Evolutionary conservation across 1,140 invertebrate genomes (phyloP).

Genomic region (Drosophila trapezifrons): DNA sequence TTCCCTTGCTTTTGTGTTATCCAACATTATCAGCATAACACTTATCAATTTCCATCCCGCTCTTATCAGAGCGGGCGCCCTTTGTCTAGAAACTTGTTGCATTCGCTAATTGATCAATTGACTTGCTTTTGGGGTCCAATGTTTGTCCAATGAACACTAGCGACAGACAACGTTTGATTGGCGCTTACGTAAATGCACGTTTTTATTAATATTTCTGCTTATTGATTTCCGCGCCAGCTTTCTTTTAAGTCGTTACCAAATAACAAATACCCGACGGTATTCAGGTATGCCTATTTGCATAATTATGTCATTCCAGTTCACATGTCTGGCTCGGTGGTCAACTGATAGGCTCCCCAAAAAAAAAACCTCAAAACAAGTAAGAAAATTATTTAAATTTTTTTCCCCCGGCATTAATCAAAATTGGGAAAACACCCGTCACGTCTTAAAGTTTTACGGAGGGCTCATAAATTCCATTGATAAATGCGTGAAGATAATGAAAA

Average conservation of each 20-base stretch:
- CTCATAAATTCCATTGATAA: slow-evolving; percentile 57
- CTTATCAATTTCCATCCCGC: slow-evolving; percentile 1
- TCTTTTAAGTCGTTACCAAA: slow-evolving; percentile 58
- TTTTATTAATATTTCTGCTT: slow-evolving; percentile 60
- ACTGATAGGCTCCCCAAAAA: not conserved
- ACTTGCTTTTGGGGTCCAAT: slow-evolving; percentile 40
- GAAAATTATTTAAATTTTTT: slow-evolving; percentile 52
- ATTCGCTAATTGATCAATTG: slow-evolving; percentile 76
- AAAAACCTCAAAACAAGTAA: slow-evolving; percentile 16
- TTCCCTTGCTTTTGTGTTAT: slow-evolving; percentile 1
- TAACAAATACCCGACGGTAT: slow-evolving; percentile 27
- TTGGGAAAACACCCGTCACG: slow-evolving; percentile 14
- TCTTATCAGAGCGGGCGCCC: slow-evolving; percentile 9
- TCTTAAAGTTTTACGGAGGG: slow-evolving; percentile 44
- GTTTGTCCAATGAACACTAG: slow-evolving; percentile 41
- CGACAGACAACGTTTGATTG: slow-evolving; percentile 53
- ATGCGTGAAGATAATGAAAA: slow-evolving; percentile 34
- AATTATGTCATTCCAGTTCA: slow-evolving; percentile 67
- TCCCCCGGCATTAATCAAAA: slow-evolving; percentile 56
- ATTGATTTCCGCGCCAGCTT: slow-evolving; percentile 61
- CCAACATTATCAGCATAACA: slow-evolving; percentile 24
- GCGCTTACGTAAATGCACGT: slow-evolving; percentile 68
- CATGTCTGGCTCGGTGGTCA: slow-evolving; percentile 17
- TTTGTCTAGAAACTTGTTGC: slow-evolving; percentile 36
- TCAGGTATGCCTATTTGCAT: slow-evolving; percentile 60